These are phyloP conservation scores for Pyrochroa serraticornis DNA, from an alignment of 2,888 invertebrate species.

Conservation along the genomic window DNA sequence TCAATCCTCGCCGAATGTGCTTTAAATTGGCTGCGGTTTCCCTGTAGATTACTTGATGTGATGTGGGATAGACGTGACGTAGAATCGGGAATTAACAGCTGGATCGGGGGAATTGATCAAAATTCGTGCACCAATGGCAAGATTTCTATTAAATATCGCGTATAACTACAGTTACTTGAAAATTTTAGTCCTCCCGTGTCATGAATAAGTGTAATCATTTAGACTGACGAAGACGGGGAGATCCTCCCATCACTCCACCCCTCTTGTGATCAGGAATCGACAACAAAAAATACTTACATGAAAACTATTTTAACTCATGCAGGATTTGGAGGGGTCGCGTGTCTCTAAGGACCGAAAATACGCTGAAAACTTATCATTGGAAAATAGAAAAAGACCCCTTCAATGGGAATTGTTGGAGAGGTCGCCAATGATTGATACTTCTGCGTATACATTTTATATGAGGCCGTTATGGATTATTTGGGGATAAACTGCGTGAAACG, in stretches of 20 bases:
- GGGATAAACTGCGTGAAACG: conserved; percentile 14
- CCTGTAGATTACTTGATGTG: conserved; percentile 36
- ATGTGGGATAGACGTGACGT: conserved; percentile 42
- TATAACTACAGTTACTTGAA: too few species aligned
- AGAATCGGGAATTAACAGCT: conserved; percentile 42
- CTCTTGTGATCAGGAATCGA: conserved; percentile 18
- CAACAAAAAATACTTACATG: conserved; percentile 47
- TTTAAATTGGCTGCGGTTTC: conserved; percentile 28
- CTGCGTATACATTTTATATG: conserved; percentile 47
- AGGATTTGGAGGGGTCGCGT: conserved; percentile 43
- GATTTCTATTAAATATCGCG: too few species aligned
- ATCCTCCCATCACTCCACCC: neutral
- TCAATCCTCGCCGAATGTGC: conserved; percentile 18
- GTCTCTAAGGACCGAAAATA: conserved; percentile 44
- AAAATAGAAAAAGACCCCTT: conserved; percentile 50
- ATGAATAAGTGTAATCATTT: conserved; percentile 30
- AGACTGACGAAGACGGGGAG: conserved; percentile 18
- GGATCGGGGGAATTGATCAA: conserved; percentile 37
- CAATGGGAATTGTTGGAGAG: conserved; percentile 37
- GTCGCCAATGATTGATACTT: conserved; percentile 46
- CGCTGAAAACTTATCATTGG: conserved; percentile 49
- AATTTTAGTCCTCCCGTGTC: neutral
- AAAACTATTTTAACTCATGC: conserved; percentile 53
- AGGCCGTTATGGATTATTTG: conserved; percentile 32
- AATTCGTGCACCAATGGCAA: conserved; percentile 1